phyloP scores from a whole-genome alignment of 2,797 vertebrate species.

The Periophthalmus magnuspinnatus region DNA sequence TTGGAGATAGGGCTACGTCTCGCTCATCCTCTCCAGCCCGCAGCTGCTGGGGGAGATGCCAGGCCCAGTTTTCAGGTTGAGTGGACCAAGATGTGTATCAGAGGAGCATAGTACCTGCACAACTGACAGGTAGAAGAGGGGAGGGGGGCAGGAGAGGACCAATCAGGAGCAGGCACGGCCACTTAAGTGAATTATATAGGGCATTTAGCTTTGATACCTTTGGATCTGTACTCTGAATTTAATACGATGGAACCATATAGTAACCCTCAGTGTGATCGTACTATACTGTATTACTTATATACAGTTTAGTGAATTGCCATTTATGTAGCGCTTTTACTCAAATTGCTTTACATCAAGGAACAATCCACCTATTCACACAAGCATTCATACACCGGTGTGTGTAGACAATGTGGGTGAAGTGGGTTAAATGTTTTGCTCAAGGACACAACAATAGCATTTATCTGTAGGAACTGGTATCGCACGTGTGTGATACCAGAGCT shows the following conservation, averaged over 20 bases:
- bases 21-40: constrained; percentile 25
- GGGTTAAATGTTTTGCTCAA: too few species aligned
- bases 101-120: constrained; percentile 63
- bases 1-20: constrained; percentile 46
- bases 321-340: too few species aligned
- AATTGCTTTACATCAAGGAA: too few species aligned
- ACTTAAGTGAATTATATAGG: constrained; percentile 29
- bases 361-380: too few species aligned
- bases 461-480: too few species aligned
- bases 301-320: too few species aligned
- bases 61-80: constrained; percentile 74
- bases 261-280: background rate
- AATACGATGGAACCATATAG: background rate
- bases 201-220: constrained; percentile 14
- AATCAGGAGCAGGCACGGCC: constrained; percentile 32
- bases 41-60: constrained; percentile 68
- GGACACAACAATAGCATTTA: too few species aligned
- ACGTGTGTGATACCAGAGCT: too few species aligned
- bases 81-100: constrained; percentile 69
- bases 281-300: too few species aligned
- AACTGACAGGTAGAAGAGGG: constrained; percentile 48
- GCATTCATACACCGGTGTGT: too few species aligned
- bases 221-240: background rate
- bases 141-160: constrained; percentile 54
- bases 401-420: too few species aligned